Evolutionary conservation across 2,113 vertebrate species (phyloP).

Genomic region (Malurus elegans): DNA sequence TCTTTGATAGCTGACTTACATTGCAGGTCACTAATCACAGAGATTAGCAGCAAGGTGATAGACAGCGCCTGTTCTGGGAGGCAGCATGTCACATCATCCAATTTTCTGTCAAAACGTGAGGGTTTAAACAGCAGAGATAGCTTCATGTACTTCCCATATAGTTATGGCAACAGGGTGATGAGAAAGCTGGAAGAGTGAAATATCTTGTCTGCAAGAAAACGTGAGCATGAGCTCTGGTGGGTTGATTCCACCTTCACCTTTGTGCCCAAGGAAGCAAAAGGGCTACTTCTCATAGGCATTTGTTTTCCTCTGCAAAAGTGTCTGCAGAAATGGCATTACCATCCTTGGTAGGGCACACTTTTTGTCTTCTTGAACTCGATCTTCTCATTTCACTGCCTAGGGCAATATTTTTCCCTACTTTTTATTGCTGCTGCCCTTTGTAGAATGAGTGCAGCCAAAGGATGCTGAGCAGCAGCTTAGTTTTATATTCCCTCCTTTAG

Average conservation of each 20-base stretch:
- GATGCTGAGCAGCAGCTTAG: not conserved
- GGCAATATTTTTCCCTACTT: not conserved
- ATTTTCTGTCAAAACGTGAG: slow-evolving; percentile 48
- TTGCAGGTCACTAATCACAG: slow-evolving; percentile 65
- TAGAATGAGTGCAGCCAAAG: not conserved
- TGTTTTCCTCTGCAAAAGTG: not conserved
- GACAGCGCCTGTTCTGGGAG: slow-evolving; percentile 25
- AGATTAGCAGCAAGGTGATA: slow-evolving; percentile 64
- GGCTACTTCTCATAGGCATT: not conserved
- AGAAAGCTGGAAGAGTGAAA: slow-evolving; percentile 4
- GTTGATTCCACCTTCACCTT: not conserved
- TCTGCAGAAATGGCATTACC: not conserved
- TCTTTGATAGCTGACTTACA: slow-evolving; percentile 58
- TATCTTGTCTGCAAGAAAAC: not conserved
- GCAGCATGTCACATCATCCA: slow-evolving; percentile 42
- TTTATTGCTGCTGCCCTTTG: not conserved
- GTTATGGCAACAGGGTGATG: not conserved
- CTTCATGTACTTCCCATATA: slow-evolving; percentile 13
- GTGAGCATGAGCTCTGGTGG: not conserved
- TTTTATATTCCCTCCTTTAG: not conserved
- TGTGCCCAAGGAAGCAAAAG: not conserved
- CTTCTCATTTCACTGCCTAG: not conserved
- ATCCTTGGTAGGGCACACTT: not conserved
- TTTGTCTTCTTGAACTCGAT: not conserved
- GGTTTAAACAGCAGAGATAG: slow-evolving; percentile 24